A percentile compares a stretch with the other conserved stretches of the same genome.
Evolutionary conservation across 2,113 vertebrate genomes (phyloP).

Genomic region (Odocoileus virginianus): DNA sequence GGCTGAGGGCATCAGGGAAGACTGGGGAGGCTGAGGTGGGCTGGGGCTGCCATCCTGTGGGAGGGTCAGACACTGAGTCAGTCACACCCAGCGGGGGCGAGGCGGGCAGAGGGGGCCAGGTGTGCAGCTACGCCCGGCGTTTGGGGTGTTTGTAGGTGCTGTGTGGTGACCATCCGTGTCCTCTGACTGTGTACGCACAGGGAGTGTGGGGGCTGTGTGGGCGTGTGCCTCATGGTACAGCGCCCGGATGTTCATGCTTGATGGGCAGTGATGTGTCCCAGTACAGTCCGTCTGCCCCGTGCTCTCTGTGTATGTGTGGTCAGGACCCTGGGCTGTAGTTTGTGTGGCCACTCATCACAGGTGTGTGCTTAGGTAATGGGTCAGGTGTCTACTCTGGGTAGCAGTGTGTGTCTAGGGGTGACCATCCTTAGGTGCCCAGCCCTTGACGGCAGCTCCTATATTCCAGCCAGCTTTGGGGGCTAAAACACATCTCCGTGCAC

Average conservation of each 20-base stretch:
- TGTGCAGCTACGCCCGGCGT: background rate
- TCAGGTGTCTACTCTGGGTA: background rate
- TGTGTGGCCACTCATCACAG: background rate
- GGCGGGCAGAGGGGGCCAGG: background rate
- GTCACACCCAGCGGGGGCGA: background rate
- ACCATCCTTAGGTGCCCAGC: background rate
- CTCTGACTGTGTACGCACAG: fast-evolving
- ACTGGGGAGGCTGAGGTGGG: background rate
- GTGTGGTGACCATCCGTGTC: background rate
- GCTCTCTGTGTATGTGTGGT: background rate
- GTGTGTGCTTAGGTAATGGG: background rate
- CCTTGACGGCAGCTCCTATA: background rate
- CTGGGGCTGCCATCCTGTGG: background rate
- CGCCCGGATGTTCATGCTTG: background rate
- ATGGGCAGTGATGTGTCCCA: fast-evolving
- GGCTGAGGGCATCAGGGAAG: background rate
- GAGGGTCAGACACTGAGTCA: background rate
- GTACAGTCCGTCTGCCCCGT: background rate
- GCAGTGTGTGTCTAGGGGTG: background rate
- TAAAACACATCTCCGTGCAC: background rate
- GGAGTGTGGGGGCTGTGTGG: background rate
- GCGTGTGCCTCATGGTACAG: fast-evolving
- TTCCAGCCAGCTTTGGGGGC: background rate
- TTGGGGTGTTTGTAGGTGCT: background rate
- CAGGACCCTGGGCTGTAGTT: background rate